Evolutionary conservation across 2,888 invertebrate species (phyloP).

Genomic region (Sinodicranocentrus sp.): DNA sequence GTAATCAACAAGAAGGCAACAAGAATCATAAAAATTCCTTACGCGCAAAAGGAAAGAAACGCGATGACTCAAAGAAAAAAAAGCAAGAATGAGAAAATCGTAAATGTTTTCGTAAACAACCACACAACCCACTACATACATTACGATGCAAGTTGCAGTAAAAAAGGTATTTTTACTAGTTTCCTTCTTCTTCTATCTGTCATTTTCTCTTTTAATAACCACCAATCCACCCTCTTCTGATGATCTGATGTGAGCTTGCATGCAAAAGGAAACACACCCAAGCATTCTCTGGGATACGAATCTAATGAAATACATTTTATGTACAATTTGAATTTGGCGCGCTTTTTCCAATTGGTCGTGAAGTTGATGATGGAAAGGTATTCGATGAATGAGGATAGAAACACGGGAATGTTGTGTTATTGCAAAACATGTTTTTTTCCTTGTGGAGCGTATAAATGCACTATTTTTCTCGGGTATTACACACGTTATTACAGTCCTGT

Average conservation of each 20-base stretch:
- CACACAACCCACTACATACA: conserved; percentile 1
- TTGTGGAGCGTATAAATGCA: background rate
- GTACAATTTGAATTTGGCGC: too few relatives aligned
- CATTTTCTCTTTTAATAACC: conserved; percentile 50
- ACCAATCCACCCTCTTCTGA: conserved; percentile 9
- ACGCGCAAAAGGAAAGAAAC: background rate
- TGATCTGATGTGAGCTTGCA: conserved; percentile 34
- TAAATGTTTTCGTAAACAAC: conserved; percentile 67
- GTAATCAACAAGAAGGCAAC: conserved; percentile 77
- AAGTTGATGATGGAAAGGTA: conserved; percentile 8
- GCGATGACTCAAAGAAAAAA: too few relatives aligned
- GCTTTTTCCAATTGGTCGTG: background rate
- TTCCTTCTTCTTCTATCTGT: conserved; percentile 51
- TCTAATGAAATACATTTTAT: too few relatives aligned
- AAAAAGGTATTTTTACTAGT: conserved; percentile 47
- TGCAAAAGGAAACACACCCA: background rate
- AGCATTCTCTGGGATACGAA: background rate
- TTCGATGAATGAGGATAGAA: conserved; percentile 1
- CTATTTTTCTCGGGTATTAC: background rate
- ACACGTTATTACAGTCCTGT: background rate
- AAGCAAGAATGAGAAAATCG: conserved; percentile 57
- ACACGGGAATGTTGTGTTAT: background rate
- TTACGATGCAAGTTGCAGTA: conserved; percentile 25
- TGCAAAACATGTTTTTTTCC: conserved; percentile 8
- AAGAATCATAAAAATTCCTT: conserved; percentile 76